Evolutionary conservation across 2,888 invertebrate species (phyloP).

Genomic region (Oscheius myriophilus): DNA sequence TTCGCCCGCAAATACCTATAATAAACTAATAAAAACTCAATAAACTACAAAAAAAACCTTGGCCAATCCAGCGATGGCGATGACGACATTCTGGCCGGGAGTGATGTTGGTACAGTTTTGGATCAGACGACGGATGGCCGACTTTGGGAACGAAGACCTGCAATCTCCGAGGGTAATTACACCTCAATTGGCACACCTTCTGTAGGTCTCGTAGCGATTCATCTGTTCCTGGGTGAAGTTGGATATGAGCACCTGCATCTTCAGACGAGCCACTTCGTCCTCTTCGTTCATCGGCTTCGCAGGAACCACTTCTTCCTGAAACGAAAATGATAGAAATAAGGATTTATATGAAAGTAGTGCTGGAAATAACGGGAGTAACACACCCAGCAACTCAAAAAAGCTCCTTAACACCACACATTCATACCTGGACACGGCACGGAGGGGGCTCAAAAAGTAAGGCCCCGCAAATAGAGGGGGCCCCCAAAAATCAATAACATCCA

Average conservation of each 20-base stretch:
- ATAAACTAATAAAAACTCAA: slow-evolving; percentile 1
- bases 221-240: slow-evolving; percentile 98
- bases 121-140: slow-evolving; percentile 78
- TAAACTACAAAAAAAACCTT: no score
- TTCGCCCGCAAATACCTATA: slow-evolving; percentile 91
- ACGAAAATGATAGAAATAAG: no score
- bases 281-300: slow-evolving; percentile 39
- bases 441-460: no score
- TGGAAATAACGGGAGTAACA: no score
- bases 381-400: no score
- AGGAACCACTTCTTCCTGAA: slow-evolving; percentile 22
- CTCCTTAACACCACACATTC: no score
- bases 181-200: slow-evolving; percentile 77
- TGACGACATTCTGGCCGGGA: slow-evolving; percentile 97
- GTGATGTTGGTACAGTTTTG: slow-evolving; percentile 92
- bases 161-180: no score
- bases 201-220: slow-evolving; percentile 97
- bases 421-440: no score
- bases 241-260: slow-evolving; percentile 83
- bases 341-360: no score
- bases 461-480: no score
- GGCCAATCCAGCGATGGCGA: slow-evolving; percentile 98
- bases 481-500: no score
- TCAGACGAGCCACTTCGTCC: slow-evolving; percentile 50
- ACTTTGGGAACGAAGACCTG: slow-evolving; percentile 51